Evolutionary conservation across 2,113 vertebrate species (phyloP), one percentile per base, ranked within the genome.

Genomic region (Pseudolaguvia tuberculata): DNA sequence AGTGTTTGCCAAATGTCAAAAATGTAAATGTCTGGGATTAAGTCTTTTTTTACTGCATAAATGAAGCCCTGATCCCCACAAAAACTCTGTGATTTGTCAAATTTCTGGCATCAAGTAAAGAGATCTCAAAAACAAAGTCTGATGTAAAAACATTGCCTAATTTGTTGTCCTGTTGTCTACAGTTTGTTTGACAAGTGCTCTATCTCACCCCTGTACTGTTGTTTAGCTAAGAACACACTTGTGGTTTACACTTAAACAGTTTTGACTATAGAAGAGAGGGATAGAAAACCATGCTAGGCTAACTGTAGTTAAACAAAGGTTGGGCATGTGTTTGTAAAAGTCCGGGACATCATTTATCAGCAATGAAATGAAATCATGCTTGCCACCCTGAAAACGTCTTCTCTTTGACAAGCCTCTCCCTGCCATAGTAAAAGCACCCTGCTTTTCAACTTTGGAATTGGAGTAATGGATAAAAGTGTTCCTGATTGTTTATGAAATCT

Each of bases 391-490:
- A 65, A 83, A 83, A 84, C 5, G 77, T 87, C 85, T 85, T 69
- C 80, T 79, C 79, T 86, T 85, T 80, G 82, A 82, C 81, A 73
- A 82, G 81, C 83, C 75, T 82, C 58, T 71, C 83, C 82, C 77
- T 86, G 79, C 75, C 29, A 79, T 82, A 89, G 85, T 79, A 78
- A 53, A 56, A 75, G 78, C n/a, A 48, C 42, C 17, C 35, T 15
- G 53, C 62, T 66, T 77, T 79, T 79, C 75, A 70, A 73, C 81
- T 82, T 86, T 83, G n/a, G n/a, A n/a, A 80, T 82, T 86, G 59
- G 75, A 78, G 59, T 88, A 86, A 90, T 90, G 84, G 85, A 89
- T 88, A 85, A 84, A 88, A 85, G 79, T 76, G 82, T 85, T 86
- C 75, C 29, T 63, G 80, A 76, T 83, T 88, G 88, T 90, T 91